Conservation (phyloP, 2,888 invertebrate genomes). For the Digitonthophagus gazella region DNA sequence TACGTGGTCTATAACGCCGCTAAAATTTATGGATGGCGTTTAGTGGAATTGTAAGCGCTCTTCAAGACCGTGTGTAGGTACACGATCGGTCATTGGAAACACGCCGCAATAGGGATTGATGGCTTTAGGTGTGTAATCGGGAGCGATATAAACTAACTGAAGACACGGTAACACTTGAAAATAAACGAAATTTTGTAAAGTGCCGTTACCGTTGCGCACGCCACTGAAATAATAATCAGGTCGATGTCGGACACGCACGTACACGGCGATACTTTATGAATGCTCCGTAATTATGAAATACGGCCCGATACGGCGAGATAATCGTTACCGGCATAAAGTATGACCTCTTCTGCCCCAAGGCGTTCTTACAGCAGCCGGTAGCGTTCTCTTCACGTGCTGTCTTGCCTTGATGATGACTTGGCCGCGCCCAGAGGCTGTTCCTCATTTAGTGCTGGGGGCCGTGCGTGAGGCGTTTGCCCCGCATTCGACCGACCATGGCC, state of each 20-base stretch:
- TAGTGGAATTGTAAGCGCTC: not conserved
- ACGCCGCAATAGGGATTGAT: not conserved
- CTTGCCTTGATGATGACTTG: conserved; percentile 34
- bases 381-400: conserved; percentile 37
- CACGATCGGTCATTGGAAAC: not conserved
- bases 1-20: not conserved
- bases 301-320: conserved; percentile 21
- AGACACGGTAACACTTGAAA: not conserved
- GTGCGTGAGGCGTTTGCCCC: conserved; percentile 40
- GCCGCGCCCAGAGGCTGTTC: conserved; percentile 37
- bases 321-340: conserved; percentile 24
- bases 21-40: not conserved
- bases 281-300: conserved; percentile 25
- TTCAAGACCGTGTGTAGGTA: not conserved
- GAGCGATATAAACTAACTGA: too few species aligned
- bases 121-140: not conserved
- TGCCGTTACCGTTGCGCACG: not conserved
- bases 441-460: conserved; percentile 36
- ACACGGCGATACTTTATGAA: conserved; percentile 1
- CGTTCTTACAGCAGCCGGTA: conserved; percentile 33
- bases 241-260: not conserved
- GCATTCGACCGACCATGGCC: not conserved
- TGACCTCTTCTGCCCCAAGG: conserved; percentile 20
- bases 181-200: not conserved
- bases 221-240: not conserved